Conservation (phyloP, 2,113 vertebrate genomes). For the Pelobates fuscus region DNA sequence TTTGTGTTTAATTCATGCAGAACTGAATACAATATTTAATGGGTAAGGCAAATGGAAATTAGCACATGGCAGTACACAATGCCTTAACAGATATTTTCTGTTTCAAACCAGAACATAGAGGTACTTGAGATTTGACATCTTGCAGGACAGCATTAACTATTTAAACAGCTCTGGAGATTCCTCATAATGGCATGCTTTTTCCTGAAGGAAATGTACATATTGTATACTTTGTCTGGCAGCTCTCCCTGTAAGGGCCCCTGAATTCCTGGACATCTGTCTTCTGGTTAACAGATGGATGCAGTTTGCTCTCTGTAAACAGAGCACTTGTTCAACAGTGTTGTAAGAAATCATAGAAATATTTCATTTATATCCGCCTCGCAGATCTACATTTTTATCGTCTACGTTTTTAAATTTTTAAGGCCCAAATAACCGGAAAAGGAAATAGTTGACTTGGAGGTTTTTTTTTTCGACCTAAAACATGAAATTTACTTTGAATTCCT, state of each 20-base stretch:
- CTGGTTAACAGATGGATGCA: slow-evolving; percentile 29
- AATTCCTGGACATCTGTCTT: slow-evolving; percentile 38
- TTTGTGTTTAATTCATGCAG: no score
- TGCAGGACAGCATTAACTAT: neutral
- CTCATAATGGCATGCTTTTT: neutral
- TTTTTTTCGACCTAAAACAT: no score
- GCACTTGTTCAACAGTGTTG: slow-evolving; percentile 9
- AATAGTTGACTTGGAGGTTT: no score
- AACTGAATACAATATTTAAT: no score
- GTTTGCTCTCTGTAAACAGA: neutral
- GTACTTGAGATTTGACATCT: neutral
- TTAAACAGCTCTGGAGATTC: neutral
- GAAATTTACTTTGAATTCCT: no score
- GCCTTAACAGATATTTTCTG: neutral
- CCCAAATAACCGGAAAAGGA: no score
- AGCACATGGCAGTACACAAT: no score
- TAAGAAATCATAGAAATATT: no score
- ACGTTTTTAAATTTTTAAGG: no score
- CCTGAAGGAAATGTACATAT: slow-evolving; percentile 27
- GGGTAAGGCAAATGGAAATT: no score
- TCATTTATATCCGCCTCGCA: no score
- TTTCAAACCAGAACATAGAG: neutral
- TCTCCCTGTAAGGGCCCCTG: slow-evolving; percentile 27
- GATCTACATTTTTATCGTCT: no score
- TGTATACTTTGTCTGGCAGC: slow-evolving; percentile 7